A percentile compares a stretch with the other conserved stretches of the same genome.
Conservation (phyloP, 2,888 invertebrate genomes). For the Agriotes lineatus region DNA sequence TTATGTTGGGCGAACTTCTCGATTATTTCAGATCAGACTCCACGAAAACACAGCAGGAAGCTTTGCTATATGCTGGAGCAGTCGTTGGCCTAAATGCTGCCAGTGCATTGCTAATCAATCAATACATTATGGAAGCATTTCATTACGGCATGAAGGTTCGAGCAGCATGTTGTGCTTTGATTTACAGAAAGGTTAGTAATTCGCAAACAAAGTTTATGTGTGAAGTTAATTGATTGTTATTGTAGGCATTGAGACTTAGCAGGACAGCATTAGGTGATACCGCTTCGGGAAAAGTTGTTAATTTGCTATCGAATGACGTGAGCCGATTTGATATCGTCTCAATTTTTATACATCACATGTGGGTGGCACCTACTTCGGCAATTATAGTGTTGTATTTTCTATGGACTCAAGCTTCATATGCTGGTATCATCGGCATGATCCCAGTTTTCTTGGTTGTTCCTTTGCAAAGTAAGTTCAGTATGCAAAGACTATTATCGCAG, state of each 20-base stretch:
- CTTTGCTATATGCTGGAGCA: slow-evolving; percentile 73
- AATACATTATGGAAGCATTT: slow-evolving; percentile 76
- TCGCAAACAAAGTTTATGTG: slow-evolving; percentile 3
- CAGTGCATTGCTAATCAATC: slow-evolving; percentile 75
- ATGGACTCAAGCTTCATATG: slow-evolving; percentile 80
- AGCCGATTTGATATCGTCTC: slow-evolving; percentile 90
- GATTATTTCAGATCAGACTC: slow-evolving; percentile 73
- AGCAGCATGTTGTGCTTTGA: slow-evolving; percentile 84
- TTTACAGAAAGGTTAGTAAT: slow-evolving; percentile 84
- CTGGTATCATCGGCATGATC: slow-evolving; percentile 82
- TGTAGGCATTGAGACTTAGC: slow-evolving; percentile 79
- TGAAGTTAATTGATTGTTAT: slow-evolving; percentile 48
- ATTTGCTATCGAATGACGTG: slow-evolving; percentile 94
- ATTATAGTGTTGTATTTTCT: slow-evolving; percentile 82
- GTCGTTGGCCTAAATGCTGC: slow-evolving; percentile 70
- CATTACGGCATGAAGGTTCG: slow-evolving; percentile 86
- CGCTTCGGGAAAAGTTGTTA: slow-evolving; percentile 91
- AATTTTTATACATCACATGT: slow-evolving; percentile 87
- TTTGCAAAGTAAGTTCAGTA: slow-evolving; percentile 76
- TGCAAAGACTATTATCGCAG: no score
- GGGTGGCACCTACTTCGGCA: slow-evolving; percentile 82
- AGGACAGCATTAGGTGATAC: slow-evolving; percentile 78
- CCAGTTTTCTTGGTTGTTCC: slow-evolving; percentile 85
- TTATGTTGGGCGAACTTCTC: slow-evolving; percentile 75
- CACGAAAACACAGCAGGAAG: slow-evolving; percentile 70